Conservation (phyloP, 2,797 vertebrate species). For the Holocentrus rufus region DNA sequence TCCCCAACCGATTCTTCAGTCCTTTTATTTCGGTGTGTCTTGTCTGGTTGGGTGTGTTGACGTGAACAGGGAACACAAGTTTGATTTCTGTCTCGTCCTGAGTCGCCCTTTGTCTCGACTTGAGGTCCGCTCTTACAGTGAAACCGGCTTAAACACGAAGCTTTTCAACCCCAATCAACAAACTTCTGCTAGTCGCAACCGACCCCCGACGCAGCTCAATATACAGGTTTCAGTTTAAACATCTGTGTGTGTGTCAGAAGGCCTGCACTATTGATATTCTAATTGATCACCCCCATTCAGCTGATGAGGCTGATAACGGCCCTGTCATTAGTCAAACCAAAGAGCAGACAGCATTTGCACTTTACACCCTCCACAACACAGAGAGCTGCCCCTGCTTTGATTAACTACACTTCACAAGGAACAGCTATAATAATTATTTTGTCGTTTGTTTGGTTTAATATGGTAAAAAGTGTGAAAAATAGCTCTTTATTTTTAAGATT, state of each 20-base stretch:
- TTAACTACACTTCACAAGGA: conserved; percentile 9
- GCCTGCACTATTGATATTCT: conserved; percentile 72
- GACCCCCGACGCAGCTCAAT: conserved; percentile 44
- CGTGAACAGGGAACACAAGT: background rate
- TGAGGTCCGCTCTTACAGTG: conserved; percentile 27
- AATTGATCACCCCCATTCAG: conserved; percentile 59
- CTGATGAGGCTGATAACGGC: conserved; percentile 62
- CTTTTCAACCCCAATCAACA: conserved; percentile 50
- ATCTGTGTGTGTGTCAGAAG: conserved; percentile 41
- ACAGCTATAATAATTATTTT: background rate
- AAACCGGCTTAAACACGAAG: conserved; percentile 55
- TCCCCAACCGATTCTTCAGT: conserved; percentile 1
- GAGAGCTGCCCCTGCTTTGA: conserved; percentile 32
- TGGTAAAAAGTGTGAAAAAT: background rate
- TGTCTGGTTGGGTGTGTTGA: background rate
- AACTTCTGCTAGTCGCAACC: conserved; percentile 12
- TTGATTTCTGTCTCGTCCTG: conserved; percentile 10
- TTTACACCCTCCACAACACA: conserved; percentile 36
- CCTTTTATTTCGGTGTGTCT: background rate
- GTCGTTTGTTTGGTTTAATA: background rate
- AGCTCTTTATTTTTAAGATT: background rate
- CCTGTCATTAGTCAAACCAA: conserved; percentile 46
- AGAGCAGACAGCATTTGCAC: conserved; percentile 30
- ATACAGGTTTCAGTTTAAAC: conserved; percentile 70
- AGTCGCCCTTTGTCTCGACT: conserved; percentile 21